phyloP scores from a whole-genome alignment of 2,888 invertebrate genomes.

The Standfussiana lucernea region DNA sequence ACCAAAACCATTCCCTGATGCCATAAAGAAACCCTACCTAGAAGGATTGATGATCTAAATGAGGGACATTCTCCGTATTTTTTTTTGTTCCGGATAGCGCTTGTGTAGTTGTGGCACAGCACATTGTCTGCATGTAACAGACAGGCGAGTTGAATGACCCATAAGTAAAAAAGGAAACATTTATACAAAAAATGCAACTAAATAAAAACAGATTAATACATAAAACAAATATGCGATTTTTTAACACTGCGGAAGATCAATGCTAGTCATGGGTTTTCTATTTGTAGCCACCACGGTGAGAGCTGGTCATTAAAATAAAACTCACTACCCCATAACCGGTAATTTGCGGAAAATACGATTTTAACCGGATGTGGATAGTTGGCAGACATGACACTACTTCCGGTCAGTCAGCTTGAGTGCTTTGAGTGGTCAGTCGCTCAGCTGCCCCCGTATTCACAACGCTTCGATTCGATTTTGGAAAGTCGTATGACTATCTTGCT shows the following conservation, averaged over 20 bases:
- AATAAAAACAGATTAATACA: neutral
- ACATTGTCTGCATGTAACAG: slow-evolving; percentile 31
- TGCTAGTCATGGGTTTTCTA: neutral
- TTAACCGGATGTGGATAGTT: slow-evolving; percentile 40
- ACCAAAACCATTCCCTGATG: slow-evolving; percentile 29
- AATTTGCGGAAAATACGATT: slow-evolving; percentile 43
- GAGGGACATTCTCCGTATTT: neutral
- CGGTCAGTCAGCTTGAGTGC: slow-evolving; percentile 40
- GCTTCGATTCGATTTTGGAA: too few relatives aligned
- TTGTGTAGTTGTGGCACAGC: slow-evolving; percentile 44
- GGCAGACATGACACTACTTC: slow-evolving; percentile 43
- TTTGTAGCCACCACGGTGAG: neutral
- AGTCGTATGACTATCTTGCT: too few relatives aligned
- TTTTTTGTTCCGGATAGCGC: neutral
- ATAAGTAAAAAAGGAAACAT: slow-evolving; percentile 11
- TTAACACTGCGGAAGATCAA: neutral
- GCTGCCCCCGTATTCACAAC: too few relatives aligned
- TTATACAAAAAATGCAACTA: neutral
- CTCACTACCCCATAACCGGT: slow-evolving; percentile 44
- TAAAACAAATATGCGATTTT: slow-evolving; percentile 30
- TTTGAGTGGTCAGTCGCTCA: slow-evolving; percentile 2
- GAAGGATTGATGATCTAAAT: slow-evolving; percentile 12
- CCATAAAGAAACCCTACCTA: slow-evolving; percentile 20
- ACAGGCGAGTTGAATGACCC: slow-evolving; percentile 46
- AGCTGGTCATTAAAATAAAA: slow-evolving; percentile 19